These are phyloP conservation scores for Psilanteris sp. DNA, from an alignment of 1,140 invertebrate genomes.

Conservation along the genomic window DNA sequence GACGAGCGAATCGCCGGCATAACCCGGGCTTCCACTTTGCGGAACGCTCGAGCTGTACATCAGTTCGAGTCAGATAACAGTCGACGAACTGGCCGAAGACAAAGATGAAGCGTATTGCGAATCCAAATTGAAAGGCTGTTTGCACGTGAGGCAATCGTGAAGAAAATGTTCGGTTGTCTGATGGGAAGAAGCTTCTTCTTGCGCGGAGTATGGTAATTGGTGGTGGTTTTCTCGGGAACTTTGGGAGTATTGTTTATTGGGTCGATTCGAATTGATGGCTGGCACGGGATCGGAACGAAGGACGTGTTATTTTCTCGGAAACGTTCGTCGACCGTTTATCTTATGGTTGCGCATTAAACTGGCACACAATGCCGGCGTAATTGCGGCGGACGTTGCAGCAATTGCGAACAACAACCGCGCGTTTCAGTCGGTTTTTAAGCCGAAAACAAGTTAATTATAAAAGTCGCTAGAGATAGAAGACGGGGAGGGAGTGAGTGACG, in stretches of 20 bases:
- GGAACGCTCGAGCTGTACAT: constrained; percentile 44
- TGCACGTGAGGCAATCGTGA: constrained; percentile 50
- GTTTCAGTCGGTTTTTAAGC: constrained; percentile 4
- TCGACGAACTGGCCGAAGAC: constrained; percentile 24
- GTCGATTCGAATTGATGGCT: constrained; percentile 48
- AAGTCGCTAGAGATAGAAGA: too few species aligned
- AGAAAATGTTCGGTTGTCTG: constrained; percentile 47
- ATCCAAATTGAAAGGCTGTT: constrained; percentile 55
- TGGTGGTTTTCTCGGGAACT: constrained; percentile 33
- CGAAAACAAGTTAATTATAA: constrained; percentile 40
- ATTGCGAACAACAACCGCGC: constrained; percentile 6
- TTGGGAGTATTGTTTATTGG: constrained; percentile 54
- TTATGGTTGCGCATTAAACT: constrained; percentile 16
- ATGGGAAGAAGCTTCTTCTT: constrained; percentile 49
- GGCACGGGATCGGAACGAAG: constrained; percentile 33
- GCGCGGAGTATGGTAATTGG: constrained; percentile 50
- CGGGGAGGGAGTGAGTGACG: too few species aligned
- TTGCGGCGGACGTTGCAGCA: constrained; percentile 16
- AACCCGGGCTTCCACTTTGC: constrained; percentile 20
- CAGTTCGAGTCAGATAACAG: constrained; percentile 42
- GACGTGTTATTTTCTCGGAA: constrained; percentile 51
- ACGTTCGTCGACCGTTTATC: constrained; percentile 22
- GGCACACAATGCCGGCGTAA: constrained; percentile 12
- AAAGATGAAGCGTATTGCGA: constrained; percentile 45
- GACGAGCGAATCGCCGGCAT: constrained; percentile 29